phyloP scores from a whole-genome alignment of 2,797 vertebrate genomes.

The Argyrosomus regius region DNA sequence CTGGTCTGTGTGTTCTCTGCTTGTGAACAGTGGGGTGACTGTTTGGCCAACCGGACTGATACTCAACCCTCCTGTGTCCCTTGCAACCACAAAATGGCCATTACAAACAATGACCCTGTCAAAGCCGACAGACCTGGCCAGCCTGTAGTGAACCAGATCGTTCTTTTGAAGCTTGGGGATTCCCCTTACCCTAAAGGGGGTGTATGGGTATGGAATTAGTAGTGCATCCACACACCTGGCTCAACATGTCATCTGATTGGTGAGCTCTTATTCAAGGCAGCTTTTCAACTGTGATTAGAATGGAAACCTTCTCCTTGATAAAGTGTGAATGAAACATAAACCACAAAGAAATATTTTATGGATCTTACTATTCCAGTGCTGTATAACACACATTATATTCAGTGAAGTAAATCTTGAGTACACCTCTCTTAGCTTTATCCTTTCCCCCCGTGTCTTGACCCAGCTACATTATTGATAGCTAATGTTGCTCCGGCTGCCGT shows the following conservation, averaged over 20 bases:
- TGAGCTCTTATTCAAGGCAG: slow-evolving; percentile 11
- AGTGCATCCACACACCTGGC: slow-evolving; percentile 65
- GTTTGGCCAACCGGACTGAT: slow-evolving; percentile 77
- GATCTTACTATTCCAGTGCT: slow-evolving; percentile 20
- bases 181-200: slow-evolving; percentile 46
- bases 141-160: slow-evolving; percentile 45
- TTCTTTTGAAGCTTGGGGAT: slow-evolving; percentile 66
- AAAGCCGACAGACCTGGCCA: slow-evolving; percentile 67
- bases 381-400: neutral
- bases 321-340: slow-evolving; percentile 15
- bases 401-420: slow-evolving; percentile 47
- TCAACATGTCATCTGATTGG: slow-evolving; percentile 37
- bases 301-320: neutral
- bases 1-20: slow-evolving; percentile 69
- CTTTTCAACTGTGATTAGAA: slow-evolving; percentile 3
- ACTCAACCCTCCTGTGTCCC: slow-evolving; percentile 70
- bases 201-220: slow-evolving; percentile 35
- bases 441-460: slow-evolving; percentile 57
- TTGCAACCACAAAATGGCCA: slow-evolving; percentile 64
- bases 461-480: slow-evolving; percentile 70
- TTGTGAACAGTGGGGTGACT: slow-evolving; percentile 79
- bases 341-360: slow-evolving; percentile 23
- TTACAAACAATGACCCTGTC: slow-evolving; percentile 69
- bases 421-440: slow-evolving; percentile 24
- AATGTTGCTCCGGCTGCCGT: slow-evolving; percentile 31